A percentile compares a stretch with the other conserved stretches of the same genome.
These are phyloP conservation scores for Papilio protenor DNA, from an alignment of 2,888 invertebrate genomes.

Conservation along the genomic window DNA sequence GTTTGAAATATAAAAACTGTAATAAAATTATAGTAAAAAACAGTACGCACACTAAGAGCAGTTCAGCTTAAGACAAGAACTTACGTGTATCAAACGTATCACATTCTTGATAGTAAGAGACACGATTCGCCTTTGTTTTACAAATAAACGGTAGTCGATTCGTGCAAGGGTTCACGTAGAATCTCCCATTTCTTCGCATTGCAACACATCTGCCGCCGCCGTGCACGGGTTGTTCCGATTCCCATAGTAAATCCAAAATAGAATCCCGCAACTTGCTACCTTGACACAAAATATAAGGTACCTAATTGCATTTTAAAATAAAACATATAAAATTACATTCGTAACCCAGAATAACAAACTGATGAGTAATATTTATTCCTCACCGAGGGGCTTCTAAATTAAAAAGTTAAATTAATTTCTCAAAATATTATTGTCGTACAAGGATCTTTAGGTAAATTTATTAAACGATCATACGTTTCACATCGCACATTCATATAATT, in stretches of 20 bases:
- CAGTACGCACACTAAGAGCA: neutral
- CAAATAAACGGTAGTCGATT: constrained; percentile 58
- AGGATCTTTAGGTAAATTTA: neutral
- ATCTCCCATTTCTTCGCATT: constrained; percentile 59
- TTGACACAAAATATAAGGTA: constrained; percentile 42
- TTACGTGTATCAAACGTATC: constrained; percentile 58
- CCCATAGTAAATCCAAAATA: constrained; percentile 62
- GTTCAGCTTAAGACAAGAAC: constrained; percentile 32
- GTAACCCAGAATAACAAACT: too few species aligned
- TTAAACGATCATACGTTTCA: neutral
- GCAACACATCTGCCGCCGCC: constrained; percentile 60
- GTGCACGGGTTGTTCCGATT: constrained; percentile 54
- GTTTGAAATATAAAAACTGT: neutral
- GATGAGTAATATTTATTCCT: neutral
- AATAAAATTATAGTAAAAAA: too few species aligned
- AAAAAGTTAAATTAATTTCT: neutral
- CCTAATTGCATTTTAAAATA: neutral
- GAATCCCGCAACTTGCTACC: constrained; percentile 56
- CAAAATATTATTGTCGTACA: neutral
- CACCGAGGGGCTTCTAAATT: too few species aligned
- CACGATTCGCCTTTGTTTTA: constrained; percentile 53
- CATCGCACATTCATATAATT: neutral
- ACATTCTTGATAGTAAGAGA: constrained; percentile 56
- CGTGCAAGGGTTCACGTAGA: constrained; percentile 58
- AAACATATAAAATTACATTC: neutral